Evolutionary conservation across 2,113 vertebrate genomes (phyloP), one percentile per base, ranked within the genome.

Genomic region (Tenebrosternarchus preto): DNA sequence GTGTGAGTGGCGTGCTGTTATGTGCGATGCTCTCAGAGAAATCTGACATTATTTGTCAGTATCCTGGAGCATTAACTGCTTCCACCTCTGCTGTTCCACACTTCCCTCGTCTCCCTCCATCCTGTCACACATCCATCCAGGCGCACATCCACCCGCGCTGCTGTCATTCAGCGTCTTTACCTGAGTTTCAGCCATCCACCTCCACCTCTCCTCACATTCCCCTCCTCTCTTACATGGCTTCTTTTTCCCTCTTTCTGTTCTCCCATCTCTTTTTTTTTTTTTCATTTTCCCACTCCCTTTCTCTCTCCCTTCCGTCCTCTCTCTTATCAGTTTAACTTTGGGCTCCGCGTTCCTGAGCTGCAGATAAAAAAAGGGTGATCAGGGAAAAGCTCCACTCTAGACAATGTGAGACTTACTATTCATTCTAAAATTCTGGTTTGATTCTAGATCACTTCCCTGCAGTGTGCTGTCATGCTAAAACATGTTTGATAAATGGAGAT

Each of bases 401-500:
- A 86, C 85, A 87, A 82, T 56, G 82, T 70, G 75, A 89, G 80
- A 81, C 83, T 27, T 82, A 89, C 90, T 87, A 90, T 90, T 91
- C 69, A 87, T 88, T 50, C 43, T 15, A 50, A 81, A 90, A 80
- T 36, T 19, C 24, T 46, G 46, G 63, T 81, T 80, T 77, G 69
- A 67, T 78, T 83, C 81, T 50, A 55, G 55, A 12, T 59, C 64
- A 82, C 83, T 82, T 67, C 85, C 78, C 60, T 57, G 76, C 55
- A 78, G 31, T 12, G 82, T 80, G 56, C 67, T 82, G 71, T 80
- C 74, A 59, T 50, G 0, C 56, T 64, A 83, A 85, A 88, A 89
- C 83, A 29, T 5, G 76, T n/a, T 82, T 87, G 83, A 89, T 83
- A 74, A 87, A 90, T 76, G 74, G 56, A 75, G 55, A 46, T 79